phyloP scores from a whole-genome alignment of 2,113 vertebrate genomes.

The rat (Rattus norvegicus) region GRCr8 NC_086025.1:9488501-9489000 shows the following conservation, averaged over 20 bases:
- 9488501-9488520: background rate
- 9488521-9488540: slow-evolving; percentile 20
- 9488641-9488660: background rate
- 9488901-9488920: too few species aligned
- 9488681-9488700: background rate
- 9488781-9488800: too few species aligned
- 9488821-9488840: too few species aligned
- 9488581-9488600: background rate
- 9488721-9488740: background rate
- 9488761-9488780: background rate
- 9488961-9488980: background rate
- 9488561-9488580: background rate
- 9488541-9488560: background rate
- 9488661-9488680: background rate
- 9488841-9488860: too few species aligned
- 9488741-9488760: background rate
- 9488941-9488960: background rate
- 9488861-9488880: too few species aligned
- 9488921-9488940: too few species aligned
- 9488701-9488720: background rate
- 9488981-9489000: background rate
- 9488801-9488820: too few species aligned
- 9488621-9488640: background rate
- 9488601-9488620: fast-evolving
- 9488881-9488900: background rate